A percentile compares a stretch with the other conserved stretches of the same genome.
Evolutionary conservation across 2,113 vertebrate species (phyloP).

Genomic region (Epinephelus cyanopodus): DNA sequence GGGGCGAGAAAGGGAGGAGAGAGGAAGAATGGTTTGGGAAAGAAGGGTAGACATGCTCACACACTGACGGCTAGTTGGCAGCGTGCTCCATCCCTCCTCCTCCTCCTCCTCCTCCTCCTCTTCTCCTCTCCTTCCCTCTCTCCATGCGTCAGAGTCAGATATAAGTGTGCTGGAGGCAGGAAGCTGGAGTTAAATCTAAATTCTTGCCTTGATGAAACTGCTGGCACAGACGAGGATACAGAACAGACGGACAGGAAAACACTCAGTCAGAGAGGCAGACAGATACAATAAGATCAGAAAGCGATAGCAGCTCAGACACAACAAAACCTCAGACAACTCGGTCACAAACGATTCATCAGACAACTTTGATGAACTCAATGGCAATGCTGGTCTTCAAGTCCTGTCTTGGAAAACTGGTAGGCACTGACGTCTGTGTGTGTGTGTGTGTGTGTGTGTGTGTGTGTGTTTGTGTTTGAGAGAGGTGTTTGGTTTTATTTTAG

Average conservation of each 20-base stretch:
- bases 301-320: conserved; percentile 33
- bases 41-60: conserved; percentile 49
- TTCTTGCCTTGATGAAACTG: conserved; percentile 59
- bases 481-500: conserved; percentile 1
- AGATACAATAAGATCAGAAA: conserved; percentile 19
- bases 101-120: conserved; percentile 25
- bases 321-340: not conserved
- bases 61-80: conserved; percentile 65
- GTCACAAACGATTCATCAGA: conserved; percentile 18
- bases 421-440: conserved; percentile 11
- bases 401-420: conserved; percentile 85
- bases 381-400: conserved; percentile 88
- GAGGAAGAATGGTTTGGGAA: conserved; percentile 62
- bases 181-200: conserved; percentile 52
- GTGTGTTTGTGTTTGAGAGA: not conserved
- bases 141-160: conserved; percentile 71
- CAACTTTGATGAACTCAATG: conserved; percentile 68
- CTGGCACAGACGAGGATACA: conserved; percentile 30
- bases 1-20: conserved; percentile 27
- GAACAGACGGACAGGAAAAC: conserved; percentile 25
- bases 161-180: conserved; percentile 75
- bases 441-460: not conserved
- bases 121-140: conserved; percentile 44
- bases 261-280: not conserved
- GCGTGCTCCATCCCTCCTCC: conserved; percentile 51